These are phyloP conservation scores for Campylomormyrus numenius DNA, from an alignment of 2,113 vertebrate species.

Conservation along the genomic window DNA sequence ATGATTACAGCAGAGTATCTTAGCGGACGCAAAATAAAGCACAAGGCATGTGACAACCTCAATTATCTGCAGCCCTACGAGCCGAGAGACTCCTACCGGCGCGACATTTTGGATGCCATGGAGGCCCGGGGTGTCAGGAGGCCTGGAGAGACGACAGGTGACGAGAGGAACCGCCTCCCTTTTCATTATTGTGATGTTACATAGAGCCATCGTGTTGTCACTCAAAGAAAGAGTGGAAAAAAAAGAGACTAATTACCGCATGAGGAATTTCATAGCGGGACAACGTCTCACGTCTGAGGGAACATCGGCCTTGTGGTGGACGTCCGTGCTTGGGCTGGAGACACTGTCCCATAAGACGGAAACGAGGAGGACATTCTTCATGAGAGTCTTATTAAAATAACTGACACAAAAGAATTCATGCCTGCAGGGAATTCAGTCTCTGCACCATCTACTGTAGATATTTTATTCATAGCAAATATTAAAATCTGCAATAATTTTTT, in stretches of 20 bases:
- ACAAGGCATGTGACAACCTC: conserved; percentile 96
- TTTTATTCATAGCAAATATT: not conserved
- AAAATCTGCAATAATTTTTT: not conserved
- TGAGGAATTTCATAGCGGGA: conserved; percentile 66
- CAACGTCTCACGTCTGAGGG: conserved; percentile 68
- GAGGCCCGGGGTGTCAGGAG: conserved; percentile 77
- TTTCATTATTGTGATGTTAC: conserved; percentile 63
- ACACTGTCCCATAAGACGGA: not conserved
- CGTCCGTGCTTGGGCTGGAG: conserved; percentile 52
- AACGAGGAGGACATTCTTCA: not conserved
- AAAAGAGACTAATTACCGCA: conserved; percentile 84
- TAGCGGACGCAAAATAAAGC: conserved; percentile 72
- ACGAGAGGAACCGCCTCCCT: conserved; percentile 79
- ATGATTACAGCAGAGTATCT: conserved; percentile 92
- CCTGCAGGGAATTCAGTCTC: not conserved
- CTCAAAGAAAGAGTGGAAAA: conserved; percentile 37
- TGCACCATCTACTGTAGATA: not conserved
- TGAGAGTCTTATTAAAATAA: not conserved
- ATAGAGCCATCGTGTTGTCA: conserved; percentile 72
- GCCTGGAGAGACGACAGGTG: conserved; percentile 90
- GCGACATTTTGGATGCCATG: conserved; percentile 67
- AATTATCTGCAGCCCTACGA: conserved; percentile 95
- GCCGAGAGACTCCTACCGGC: conserved; percentile 81
- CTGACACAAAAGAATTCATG: not conserved
- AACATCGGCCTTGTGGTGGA: conserved; percentile 55